A percentile compares a stretch with the other conserved stretches of the same genome.
Conservation (phyloP, 2,113 vertebrate genomes). For the Saguinus imperator region DNA sequence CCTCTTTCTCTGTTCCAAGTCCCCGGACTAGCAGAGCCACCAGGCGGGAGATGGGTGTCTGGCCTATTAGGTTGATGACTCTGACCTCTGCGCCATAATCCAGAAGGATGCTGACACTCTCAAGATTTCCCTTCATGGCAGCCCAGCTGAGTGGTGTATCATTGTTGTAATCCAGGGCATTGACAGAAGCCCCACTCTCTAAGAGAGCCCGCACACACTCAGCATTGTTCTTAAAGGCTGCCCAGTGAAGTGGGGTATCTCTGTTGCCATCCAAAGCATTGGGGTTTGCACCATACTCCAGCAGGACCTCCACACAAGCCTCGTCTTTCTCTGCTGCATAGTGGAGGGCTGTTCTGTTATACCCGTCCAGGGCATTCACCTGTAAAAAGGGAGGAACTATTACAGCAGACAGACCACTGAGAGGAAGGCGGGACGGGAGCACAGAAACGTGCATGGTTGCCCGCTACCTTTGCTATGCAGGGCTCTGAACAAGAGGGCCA, state of each 20-base stretch:
- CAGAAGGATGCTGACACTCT: constrained; percentile 93
- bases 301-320: constrained; percentile 93
- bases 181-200: constrained; percentile 91
- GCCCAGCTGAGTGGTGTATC: constrained; percentile 98
- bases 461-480: background rate
- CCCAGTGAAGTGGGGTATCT: constrained; percentile 98
- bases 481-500: background rate
- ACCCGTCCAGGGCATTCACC: constrained; percentile 98
- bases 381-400: constrained; percentile 69
- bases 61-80: constrained; percentile 95
- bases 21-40: constrained; percentile 92
- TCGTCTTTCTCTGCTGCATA: constrained; percentile 97
- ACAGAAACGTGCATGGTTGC: background rate
- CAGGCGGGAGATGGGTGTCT: constrained; percentile 93
- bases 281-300: constrained; percentile 94
- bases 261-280: constrained; percentile 95
- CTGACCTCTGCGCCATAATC: constrained; percentile 94
- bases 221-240: constrained; percentile 95
- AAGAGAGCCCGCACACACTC: constrained; percentile 93
- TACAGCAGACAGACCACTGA: background rate
- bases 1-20: constrained; percentile 93
- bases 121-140: constrained; percentile 97
- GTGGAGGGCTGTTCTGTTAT: constrained; percentile 96
- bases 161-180: constrained; percentile 94
- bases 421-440: background rate